Conservation (phyloP, 2,797 vertebrate genomes). For the Falco rusticolus region DNA sequence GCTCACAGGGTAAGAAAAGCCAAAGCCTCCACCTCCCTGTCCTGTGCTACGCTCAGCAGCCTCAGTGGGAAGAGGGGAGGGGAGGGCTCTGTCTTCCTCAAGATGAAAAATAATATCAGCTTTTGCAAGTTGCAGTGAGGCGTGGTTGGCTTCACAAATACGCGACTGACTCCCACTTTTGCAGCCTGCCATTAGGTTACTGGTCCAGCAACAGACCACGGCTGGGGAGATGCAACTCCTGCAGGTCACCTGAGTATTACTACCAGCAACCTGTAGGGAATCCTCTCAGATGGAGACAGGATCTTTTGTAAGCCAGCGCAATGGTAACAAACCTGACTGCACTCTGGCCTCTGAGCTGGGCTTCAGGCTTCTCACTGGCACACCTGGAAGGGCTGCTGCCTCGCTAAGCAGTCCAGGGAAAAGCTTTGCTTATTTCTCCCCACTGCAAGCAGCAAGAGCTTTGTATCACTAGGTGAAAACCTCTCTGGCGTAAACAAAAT, state of each 20-base stretch:
- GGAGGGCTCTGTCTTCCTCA: background rate
- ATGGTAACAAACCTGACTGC: background rate
- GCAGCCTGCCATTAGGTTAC: background rate
- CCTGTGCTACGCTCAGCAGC: background rate
- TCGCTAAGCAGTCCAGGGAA: background rate
- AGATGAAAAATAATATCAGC: background rate
- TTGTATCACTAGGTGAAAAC: background rate
- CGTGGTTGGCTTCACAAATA: background rate
- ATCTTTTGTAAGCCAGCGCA: background rate
- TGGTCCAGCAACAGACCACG: background rate
- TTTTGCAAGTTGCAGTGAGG: background rate
- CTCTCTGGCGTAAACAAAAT: background rate
- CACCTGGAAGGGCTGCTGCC: background rate
- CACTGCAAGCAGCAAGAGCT: background rate
- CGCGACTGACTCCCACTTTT: background rate
- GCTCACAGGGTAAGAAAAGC: background rate
- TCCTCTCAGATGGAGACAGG: background rate
- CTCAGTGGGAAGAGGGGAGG: background rate
- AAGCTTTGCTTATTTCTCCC: background rate
- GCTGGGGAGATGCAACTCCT: background rate
- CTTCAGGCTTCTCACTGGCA: background rate
- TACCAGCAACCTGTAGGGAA: background rate
- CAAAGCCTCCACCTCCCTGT: background rate
- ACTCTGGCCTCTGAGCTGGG: background rate
- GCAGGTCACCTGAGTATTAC: background rate